Conservation (phyloP, 2,113 vertebrate genomes). For the Crypturellus undulatus region DNA sequence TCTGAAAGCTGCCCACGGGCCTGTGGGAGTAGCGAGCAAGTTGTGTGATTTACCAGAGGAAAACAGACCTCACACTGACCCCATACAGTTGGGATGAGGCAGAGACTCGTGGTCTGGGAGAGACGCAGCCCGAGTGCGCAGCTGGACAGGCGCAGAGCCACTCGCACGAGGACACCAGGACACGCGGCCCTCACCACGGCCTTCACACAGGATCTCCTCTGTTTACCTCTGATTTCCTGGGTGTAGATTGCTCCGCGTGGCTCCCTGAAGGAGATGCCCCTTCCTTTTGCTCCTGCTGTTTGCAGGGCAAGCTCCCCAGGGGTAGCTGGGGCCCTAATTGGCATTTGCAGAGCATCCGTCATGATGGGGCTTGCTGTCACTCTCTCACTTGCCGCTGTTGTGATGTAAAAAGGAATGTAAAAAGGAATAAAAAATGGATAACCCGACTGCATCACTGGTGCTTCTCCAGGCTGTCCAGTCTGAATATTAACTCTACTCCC, state of each 20-base stretch:
- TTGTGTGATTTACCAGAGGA: background rate
- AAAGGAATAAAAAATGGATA: fast-evolving
- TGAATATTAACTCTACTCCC: background rate
- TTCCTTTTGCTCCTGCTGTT: background rate
- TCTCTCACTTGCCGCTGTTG: background rate
- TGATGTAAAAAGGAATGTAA: background rate
- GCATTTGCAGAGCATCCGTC: background rate
- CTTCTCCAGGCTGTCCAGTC: background rate
- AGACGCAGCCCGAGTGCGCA: background rate
- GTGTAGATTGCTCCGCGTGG: fast-evolving
- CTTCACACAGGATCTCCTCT: background rate
- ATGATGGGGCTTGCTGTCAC: background rate
- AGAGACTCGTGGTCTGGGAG: background rate
- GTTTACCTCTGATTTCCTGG: fast-evolving
- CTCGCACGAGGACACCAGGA: fast-evolving
- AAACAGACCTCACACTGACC: background rate
- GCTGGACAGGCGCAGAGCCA: background rate
- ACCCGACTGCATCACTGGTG: background rate
- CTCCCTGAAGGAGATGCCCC: background rate
- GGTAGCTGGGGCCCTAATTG: background rate
- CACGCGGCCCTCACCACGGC: background rate
- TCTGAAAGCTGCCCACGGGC: background rate
- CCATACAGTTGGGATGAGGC: background rate
- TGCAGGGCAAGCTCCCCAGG: background rate
- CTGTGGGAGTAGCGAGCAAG: background rate